Percentiles rank a stretch among this genome's conserved stretches.
Conservation (phyloP, 2,888 invertebrate genomes). For the Polietes domitor region DNA sequence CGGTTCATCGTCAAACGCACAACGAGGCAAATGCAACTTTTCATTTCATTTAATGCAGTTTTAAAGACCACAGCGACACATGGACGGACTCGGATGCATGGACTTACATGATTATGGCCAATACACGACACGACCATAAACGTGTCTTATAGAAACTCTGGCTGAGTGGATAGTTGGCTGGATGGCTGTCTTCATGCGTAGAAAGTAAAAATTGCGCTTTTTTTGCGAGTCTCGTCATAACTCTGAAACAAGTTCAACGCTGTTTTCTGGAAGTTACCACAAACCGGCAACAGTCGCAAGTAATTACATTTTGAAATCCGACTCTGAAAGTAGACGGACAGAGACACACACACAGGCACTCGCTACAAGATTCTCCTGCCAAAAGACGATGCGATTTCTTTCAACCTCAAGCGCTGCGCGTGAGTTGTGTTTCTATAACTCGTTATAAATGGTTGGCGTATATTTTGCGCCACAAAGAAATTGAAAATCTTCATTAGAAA, state of each 20-base stretch:
- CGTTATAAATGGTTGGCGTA: neutral
- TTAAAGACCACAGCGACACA: neutral
- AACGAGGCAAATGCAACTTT: constrained; percentile 14
- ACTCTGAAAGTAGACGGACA: neutral
- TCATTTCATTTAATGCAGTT: constrained; percentile 23
- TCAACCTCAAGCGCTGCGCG: neutral
- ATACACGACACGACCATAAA: neutral
- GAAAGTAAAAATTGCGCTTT: constrained; percentile 32
- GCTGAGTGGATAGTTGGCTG: too few relatives aligned
- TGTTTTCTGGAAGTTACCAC: neutral
- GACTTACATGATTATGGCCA: constrained; percentile 10
- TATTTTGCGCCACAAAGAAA: neutral
- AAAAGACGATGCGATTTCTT: constrained; percentile 1
- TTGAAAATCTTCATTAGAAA: constrained; percentile 24
- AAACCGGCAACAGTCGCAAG: neutral
- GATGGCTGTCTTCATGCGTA: constrained; percentile 25
- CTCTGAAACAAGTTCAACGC: constrained; percentile 10
- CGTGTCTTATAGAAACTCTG: neutral
- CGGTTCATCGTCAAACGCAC: neutral
- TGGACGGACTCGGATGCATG: neutral
- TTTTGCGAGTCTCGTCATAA: neutral
- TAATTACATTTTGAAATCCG: constrained; percentile 13
- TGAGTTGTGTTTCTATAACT: neutral
- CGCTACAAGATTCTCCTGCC: neutral
- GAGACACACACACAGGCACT: neutral